phyloP scores from a whole-genome alignment of 2,113 vertebrate genomes.

The Takifugu bimaculatus region DNA sequence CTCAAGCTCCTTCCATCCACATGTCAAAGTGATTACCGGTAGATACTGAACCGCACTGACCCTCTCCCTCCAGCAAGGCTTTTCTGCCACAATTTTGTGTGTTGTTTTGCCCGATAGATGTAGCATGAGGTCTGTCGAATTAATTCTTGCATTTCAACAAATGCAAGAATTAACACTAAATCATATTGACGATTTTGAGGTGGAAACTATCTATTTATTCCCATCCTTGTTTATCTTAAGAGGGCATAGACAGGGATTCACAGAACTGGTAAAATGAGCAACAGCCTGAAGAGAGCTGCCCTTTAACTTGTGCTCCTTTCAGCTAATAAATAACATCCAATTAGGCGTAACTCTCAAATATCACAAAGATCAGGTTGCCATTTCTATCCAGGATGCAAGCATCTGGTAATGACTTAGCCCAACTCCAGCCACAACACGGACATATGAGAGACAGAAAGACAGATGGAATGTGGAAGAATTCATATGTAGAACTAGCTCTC shows the following conservation, averaged over 20 bases:
- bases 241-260: slow-evolving; percentile 18
- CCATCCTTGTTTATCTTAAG: slow-evolving; percentile 20
- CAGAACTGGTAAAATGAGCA: slow-evolving; percentile 45
- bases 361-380: slow-evolving; percentile 57
- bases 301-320: slow-evolving; percentile 49
- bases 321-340: slow-evolving; percentile 67
- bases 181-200: not conserved
- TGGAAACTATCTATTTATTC: not conserved
- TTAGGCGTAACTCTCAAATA: slow-evolving; percentile 62
- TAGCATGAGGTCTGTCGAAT: too few species aligned
- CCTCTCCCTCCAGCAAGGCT: too few species aligned
- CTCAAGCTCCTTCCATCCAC: too few species aligned
- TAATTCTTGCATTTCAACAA: too few species aligned
- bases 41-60: too few species aligned
- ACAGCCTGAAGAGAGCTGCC: slow-evolving; percentile 54
- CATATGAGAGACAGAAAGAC: slow-evolving; percentile 4
- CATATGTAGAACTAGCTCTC: not conserved
- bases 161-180: too few species aligned
- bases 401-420: slow-evolving; percentile 53
- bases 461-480: not conserved
- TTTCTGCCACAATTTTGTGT: too few species aligned
- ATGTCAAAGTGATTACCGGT: too few species aligned
- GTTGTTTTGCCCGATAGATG: too few species aligned
- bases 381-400: slow-evolving; percentile 54
- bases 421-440: slow-evolving; percentile 12